Percentiles rank a stretch among this genome's conserved stretches.
Conservation (phyloP, 2,888 invertebrate species). For the Caenorhabditis becei region DNA sequence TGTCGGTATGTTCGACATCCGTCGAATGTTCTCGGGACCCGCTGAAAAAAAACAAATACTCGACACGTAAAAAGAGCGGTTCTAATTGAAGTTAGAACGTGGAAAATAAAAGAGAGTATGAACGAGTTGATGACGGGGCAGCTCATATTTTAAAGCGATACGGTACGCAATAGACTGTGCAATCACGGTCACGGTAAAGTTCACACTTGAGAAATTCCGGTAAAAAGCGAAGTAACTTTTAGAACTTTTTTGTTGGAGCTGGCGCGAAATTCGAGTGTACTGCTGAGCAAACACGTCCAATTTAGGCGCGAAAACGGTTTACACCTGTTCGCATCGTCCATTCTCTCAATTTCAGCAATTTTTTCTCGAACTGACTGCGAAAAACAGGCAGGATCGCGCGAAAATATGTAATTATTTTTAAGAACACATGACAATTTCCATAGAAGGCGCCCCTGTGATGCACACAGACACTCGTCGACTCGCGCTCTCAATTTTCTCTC, state of each 20-base stretch:
- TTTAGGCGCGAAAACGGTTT: conserved; percentile 17
- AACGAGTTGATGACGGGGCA: conserved; percentile 5
- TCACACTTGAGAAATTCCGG: not conserved
- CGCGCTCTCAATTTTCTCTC: conserved; percentile 30
- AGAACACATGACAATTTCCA: conserved; percentile 26
- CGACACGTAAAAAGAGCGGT: not conserved
- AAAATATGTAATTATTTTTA: conserved; percentile 39
- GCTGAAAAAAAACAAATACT: conserved; percentile 38
- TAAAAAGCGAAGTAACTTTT: conserved; percentile 1
- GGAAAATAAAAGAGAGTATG: conserved; percentile 14
- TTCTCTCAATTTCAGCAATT: not conserved
- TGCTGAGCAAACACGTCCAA: conserved; percentile 33
- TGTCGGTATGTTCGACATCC: conserved; percentile 60
- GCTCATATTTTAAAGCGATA: not conserved
- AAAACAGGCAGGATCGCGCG: not conserved
- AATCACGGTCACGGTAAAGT: conserved; percentile 22
- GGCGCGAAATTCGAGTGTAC: conserved; percentile 6
- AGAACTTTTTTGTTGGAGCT: conserved; percentile 4
- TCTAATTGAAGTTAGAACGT: not conserved
- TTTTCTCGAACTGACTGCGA: not conserved
- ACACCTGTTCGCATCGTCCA: not conserved
- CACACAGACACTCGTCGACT: conserved; percentile 32
- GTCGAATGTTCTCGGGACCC: conserved; percentile 47
- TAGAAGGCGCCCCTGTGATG: conserved; percentile 9
- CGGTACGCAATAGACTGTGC: conserved; percentile 18